Conservation (phyloP, 1,140 invertebrate species). For the Ips nitidus region DNA sequence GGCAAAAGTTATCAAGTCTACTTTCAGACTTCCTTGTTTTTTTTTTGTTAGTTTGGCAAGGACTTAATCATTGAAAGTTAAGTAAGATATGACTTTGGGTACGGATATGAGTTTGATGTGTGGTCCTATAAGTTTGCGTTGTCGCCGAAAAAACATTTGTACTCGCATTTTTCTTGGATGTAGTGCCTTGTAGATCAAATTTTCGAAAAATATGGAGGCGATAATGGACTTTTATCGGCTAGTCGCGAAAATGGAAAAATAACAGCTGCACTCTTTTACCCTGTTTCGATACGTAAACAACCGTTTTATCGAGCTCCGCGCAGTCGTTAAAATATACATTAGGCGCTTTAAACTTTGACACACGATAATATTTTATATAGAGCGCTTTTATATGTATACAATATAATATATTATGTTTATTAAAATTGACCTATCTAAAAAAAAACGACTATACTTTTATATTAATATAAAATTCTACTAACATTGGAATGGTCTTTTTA, state of each 20-base stretch:
- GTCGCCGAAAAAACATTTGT: background rate
- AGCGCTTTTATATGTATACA: no score
- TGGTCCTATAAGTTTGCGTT: background rate
- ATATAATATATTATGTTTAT: background rate
- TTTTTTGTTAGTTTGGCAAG: no score
- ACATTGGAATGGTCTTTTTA: slow-evolving; percentile 31
- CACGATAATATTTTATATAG: background rate
- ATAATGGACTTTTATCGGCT: background rate
- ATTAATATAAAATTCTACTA: slow-evolving; percentile 18
- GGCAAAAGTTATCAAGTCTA: no score
- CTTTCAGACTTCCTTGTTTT: no score
- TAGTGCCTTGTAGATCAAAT: no score
- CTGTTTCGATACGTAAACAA: background rate
- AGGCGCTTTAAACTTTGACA: slow-evolving; percentile 26
- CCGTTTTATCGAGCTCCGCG: slow-evolving; percentile 2
- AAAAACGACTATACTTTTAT: background rate
- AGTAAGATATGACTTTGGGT: background rate
- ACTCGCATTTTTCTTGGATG: background rate
- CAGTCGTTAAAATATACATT: slow-evolving; percentile 25
- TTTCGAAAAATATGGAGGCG: no score
- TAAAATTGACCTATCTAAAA: slow-evolving; percentile 23
- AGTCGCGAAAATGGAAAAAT: slow-evolving; percentile 3
- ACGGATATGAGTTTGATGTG: background rate
- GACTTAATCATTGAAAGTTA: no score
- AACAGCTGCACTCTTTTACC: slow-evolving; percentile 9